These are phyloP conservation scores for Drosophila putrida DNA, from an alignment of 2,888 invertebrate genomes.

Conservation along the genomic window DNA sequence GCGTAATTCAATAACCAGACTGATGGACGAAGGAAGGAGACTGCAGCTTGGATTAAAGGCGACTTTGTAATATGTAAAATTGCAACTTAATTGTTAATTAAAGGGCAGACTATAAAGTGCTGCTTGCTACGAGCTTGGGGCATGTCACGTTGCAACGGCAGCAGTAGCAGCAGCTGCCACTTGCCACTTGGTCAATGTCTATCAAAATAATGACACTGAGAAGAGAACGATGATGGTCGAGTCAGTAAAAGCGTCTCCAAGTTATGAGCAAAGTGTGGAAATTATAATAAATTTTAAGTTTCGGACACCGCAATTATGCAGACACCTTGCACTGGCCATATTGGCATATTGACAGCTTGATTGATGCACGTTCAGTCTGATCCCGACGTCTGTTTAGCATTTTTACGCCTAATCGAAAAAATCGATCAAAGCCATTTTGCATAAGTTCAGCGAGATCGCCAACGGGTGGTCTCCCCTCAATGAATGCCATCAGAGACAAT, in stretches of 20 bases:
- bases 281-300: conserved; percentile 77
- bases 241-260: conserved; percentile 6
- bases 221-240: conserved; percentile 7
- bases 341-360: conserved; percentile 76
- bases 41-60: conserved; percentile 57
- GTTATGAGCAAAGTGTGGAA: conserved; percentile 69
- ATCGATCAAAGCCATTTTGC: conserved; percentile 50
- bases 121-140: conserved; percentile 32
- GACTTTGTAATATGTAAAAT: conserved; percentile 69
- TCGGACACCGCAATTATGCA: conserved; percentile 69
- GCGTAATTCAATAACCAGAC: conserved; percentile 73
- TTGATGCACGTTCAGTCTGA: conserved; percentile 55
- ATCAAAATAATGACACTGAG: conserved; percentile 69
- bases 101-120: conserved; percentile 51
- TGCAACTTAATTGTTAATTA: conserved; percentile 81
- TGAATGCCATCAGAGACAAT: conserved; percentile 68
- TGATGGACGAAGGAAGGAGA: conserved; percentile 8
- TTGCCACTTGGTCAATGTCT: conserved; percentile 57
- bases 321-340: conserved; percentile 68
- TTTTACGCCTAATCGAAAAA: conserved; percentile 59
- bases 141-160: conserved; percentile 51
- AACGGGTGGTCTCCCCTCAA: conserved; percentile 63
- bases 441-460: conserved; percentile 54
- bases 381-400: conserved; percentile 50
- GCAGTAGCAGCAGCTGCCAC: conserved; percentile 11